Conservation (phyloP, 2,888 invertebrate species). For the Cylloceria caligata region DNA sequence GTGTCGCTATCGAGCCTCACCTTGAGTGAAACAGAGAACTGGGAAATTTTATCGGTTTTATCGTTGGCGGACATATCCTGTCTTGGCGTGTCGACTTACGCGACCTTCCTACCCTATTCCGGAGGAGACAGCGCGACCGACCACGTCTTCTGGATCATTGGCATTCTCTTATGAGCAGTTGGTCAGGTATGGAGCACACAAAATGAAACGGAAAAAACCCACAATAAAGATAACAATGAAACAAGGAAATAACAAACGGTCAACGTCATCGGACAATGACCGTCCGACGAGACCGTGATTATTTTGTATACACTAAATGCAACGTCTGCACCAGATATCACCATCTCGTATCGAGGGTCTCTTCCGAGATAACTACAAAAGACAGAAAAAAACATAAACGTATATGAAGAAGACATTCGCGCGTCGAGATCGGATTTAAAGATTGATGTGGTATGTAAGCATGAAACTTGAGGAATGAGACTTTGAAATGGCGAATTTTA, state of each 20-base stretch:
- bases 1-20: too few relatives aligned
- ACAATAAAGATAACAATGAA: slow-evolving; percentile 51
- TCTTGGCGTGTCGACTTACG: slow-evolving; percentile 1
- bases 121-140: background rate
- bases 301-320: slow-evolving; percentile 43
- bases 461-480: background rate
- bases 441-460: background rate
- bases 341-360: slow-evolving; percentile 61
- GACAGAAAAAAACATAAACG: slow-evolving; percentile 51
- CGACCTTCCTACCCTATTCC: slow-evolving; percentile 9
- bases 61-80: background rate
- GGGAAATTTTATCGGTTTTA: slow-evolving; percentile 15
- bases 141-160: background rate
- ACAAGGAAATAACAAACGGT: slow-evolving; percentile 42
- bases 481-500: background rate
- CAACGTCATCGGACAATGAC: slow-evolving; percentile 50
- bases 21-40: slow-evolving; percentile 13
- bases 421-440: background rate
- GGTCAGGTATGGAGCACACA: slow-evolving; percentile 15
- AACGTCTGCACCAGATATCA: slow-evolving; percentile 60
- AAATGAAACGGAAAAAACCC: slow-evolving; percentile 8
- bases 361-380: slow-evolving; percentile 44
- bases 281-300: slow-evolving; percentile 53
- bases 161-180: background rate
- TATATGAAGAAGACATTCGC: background rate